A percentile compares a stretch with the other conserved stretches of the same genome.
Conservation (phyloP, 2,797 vertebrate genomes). For the Peromyscus nudipes region DNA sequence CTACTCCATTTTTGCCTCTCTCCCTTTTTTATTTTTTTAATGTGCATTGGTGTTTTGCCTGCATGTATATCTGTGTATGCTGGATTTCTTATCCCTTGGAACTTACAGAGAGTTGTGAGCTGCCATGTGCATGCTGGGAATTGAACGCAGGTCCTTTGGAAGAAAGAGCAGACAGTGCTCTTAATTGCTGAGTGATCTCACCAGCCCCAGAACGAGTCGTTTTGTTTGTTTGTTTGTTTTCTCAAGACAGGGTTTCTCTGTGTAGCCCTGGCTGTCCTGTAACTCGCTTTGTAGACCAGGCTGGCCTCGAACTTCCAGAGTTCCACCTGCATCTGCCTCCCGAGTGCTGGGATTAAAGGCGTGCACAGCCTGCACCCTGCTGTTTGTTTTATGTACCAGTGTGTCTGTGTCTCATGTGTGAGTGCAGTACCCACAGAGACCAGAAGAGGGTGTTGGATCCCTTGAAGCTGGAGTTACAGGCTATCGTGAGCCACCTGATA, state of each 20-base stretch:
- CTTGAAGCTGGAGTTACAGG: neutral
- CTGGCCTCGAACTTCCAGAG: neutral
- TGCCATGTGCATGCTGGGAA: neutral
- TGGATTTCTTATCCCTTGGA: no score
- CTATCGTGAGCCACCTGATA: no score
- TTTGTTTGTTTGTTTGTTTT: neutral
- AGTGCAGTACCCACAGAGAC: neutral
- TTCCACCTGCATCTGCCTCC: neutral
- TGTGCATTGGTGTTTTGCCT: no score
- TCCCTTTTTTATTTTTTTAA: no score
- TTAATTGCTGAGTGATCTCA: neutral
- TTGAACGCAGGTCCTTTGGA: neutral
- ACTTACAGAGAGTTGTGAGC: neutral
- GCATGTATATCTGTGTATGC: no score
- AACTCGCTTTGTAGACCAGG: no score
- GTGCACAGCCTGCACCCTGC: neutral
- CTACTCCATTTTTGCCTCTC: no score
- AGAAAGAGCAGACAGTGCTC: neutral
- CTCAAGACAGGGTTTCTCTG: neutral
- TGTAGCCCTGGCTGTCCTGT: neutral
- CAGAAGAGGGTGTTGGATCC: neutral
- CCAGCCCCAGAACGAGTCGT: neutral
- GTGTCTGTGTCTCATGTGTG: neutral
- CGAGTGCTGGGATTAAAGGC: neutral
- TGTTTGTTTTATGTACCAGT: neutral